Conservation (phyloP, 2,888 invertebrate species). For the Trichopria drosophilae region DNA sequence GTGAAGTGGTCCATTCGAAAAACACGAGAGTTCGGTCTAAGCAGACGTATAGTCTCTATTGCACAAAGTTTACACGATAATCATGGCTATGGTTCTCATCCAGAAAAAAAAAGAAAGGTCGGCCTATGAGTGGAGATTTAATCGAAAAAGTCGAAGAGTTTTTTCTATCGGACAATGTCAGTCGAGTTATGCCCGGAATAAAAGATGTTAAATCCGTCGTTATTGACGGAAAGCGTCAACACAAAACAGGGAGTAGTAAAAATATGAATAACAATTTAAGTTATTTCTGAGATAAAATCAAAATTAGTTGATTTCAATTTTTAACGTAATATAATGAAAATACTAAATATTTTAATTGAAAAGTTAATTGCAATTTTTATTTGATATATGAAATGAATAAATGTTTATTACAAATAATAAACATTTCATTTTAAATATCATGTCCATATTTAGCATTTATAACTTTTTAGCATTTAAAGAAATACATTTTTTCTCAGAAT, state of each 20-base stretch:
- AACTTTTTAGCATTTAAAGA: no score
- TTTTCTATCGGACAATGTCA: slow-evolving; percentile 13
- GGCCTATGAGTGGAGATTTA: slow-evolving; percentile 7
- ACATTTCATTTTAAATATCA: no score
- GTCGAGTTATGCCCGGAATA: slow-evolving; percentile 14
- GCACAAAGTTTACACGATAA: slow-evolving; percentile 4
- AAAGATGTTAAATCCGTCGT: slow-evolving; percentile 14
- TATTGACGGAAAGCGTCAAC: slow-evolving; percentile 10
- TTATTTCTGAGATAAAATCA: no score
- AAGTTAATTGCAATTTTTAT: no score
- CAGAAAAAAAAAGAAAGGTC: slow-evolving; percentile 11
- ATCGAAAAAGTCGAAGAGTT: slow-evolving; percentile 11
- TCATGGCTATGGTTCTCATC: slow-evolving; percentile 5
- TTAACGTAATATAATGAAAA: no score
- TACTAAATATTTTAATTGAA: no score
- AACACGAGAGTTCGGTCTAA: slow-evolving; percentile 10
- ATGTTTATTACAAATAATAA: no score
- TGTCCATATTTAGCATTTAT: no score
- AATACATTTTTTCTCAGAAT: no score
- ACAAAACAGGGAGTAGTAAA: slow-evolving; percentile 6
- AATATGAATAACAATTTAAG: no score
- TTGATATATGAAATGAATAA: no score
- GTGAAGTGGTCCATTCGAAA: slow-evolving; percentile 18
- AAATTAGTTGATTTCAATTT: no score
- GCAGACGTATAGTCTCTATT: slow-evolving; percentile 6